Evolutionary conservation across 37 sponge, comb jelly and placozoan species (phyloP).

Genomic region (Geodia barretti): DNA sequence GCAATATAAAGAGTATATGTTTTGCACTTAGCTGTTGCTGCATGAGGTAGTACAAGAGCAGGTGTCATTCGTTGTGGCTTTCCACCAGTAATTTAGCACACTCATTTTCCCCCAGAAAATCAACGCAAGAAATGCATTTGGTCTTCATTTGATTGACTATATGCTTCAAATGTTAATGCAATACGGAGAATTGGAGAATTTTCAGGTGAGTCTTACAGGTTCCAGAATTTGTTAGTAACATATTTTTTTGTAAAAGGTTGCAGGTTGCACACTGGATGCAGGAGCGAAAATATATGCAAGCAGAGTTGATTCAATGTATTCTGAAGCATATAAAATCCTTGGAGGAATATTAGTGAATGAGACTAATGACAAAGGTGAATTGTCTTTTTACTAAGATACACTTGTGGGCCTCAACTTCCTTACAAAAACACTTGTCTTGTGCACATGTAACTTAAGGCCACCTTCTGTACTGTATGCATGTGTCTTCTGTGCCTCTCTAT

Average conservation of each 20-base stretch:
- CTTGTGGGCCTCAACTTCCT: no score
- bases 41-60: no score
- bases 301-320: conserved; percentile 93
- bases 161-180: conserved; percentile 82
- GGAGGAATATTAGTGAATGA: conserved; percentile 70
- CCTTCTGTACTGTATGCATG: no score
- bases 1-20: no score
- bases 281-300: conserved; percentile 99
- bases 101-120: no score
- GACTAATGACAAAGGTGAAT: neutral
- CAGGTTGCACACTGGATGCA: conserved; percentile 97
- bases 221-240: neutral
- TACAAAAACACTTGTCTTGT: no score
- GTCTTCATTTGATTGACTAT: conserved; percentile 92
- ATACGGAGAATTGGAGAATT: conserved; percentile 84
- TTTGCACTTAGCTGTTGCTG: no score
- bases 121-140: conserved; percentile 98
- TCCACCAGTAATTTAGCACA: no score
- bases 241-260: conserved; percentile 66
- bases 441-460: no score
- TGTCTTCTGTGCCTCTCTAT: no score
- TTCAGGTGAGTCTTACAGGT: conserved; percentile 72
- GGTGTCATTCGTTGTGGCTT: no score
- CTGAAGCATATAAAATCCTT: conserved; percentile 88
- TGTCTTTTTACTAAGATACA: no score